Conservation (phyloP, 2,113 vertebrate species). For the Colossoma macropomum region DNA sequence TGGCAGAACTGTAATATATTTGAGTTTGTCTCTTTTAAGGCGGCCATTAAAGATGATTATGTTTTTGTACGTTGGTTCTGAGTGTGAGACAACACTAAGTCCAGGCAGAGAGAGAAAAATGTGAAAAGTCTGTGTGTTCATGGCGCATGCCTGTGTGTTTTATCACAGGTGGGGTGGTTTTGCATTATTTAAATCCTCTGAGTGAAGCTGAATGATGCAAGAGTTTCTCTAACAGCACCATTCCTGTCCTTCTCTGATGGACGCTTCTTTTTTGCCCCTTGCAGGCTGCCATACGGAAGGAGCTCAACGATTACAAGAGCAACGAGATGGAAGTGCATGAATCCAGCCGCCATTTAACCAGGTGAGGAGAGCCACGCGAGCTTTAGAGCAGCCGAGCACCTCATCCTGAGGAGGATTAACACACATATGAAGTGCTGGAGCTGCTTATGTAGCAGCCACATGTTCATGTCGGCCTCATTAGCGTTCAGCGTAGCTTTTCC, state of each 20-base stretch:
- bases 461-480: background rate
- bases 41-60: too few species aligned
- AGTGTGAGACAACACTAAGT: too few species aligned
- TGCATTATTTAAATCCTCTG: slow-evolving; percentile 27
- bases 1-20: too few species aligned
- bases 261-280: background rate
- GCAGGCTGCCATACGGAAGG: slow-evolving; percentile 96
- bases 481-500: background rate
- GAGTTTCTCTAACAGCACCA: slow-evolving; percentile 4
- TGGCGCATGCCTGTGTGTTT: background rate
- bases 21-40: too few species aligned
- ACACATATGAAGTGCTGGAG: background rate
- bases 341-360: slow-evolving; percentile 98
- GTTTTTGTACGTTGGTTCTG: too few species aligned
- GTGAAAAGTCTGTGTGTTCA: background rate
- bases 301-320: slow-evolving; percentile 98
- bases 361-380: slow-evolving; percentile 71
- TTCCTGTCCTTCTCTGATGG: slow-evolving; percentile 41
- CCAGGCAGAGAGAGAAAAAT: too few species aligned
- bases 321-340: slow-evolving; percentile 98
- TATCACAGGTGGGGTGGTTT: background rate
- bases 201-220: slow-evolving; percentile 65
- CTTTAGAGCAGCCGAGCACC: background rate
- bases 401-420: background rate
- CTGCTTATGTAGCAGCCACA: background rate